phyloP scores from a whole-genome alignment of 2,888 invertebrate genomes.

The Carpatolechia fugitivella region DNA sequence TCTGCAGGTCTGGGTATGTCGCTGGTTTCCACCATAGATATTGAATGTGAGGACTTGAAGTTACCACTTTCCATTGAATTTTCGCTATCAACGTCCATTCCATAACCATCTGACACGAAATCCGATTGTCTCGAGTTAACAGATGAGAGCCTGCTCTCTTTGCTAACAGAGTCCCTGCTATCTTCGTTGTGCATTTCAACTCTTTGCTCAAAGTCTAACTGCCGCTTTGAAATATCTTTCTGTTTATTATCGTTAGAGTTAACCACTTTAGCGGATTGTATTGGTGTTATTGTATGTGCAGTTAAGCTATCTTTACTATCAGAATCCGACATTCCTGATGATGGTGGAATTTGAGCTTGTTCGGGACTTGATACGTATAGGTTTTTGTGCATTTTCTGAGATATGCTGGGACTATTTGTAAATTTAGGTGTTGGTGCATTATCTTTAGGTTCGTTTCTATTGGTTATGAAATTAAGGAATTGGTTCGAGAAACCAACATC shows the following conservation, averaged over 20 bases:
- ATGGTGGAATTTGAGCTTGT: constrained; percentile 73
- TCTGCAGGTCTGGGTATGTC: constrained; percentile 74
- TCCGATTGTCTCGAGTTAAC: constrained; percentile 70
- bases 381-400: constrained; percentile 75
- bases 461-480: constrained; percentile 70
- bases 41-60: constrained; percentile 71
- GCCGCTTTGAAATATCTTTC: constrained; percentile 72
- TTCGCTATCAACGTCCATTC: constrained; percentile 76
- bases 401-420: constrained; percentile 72
- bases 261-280: constrained; percentile 67
- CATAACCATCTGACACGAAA: constrained; percentile 69
- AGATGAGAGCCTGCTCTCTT: constrained; percentile 69
- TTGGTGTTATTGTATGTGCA: constrained; percentile 62
- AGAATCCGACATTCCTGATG: constrained; percentile 71
- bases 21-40: constrained; percentile 69
- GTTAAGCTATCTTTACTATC: constrained; percentile 74
- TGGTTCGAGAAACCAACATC: constrained; percentile 74
- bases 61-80: constrained; percentile 75
- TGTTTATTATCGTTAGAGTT: constrained; percentile 62
- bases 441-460: constrained; percentile 75
- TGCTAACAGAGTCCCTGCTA: constrained; percentile 71
- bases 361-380: constrained; percentile 75
- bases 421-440: constrained; percentile 77
- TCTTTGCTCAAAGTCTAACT: constrained; percentile 71
- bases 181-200: constrained; percentile 71